Conservation (phyloP, 2,797 vertebrate genomes). For the Rhinogobio ventralis region DNA sequence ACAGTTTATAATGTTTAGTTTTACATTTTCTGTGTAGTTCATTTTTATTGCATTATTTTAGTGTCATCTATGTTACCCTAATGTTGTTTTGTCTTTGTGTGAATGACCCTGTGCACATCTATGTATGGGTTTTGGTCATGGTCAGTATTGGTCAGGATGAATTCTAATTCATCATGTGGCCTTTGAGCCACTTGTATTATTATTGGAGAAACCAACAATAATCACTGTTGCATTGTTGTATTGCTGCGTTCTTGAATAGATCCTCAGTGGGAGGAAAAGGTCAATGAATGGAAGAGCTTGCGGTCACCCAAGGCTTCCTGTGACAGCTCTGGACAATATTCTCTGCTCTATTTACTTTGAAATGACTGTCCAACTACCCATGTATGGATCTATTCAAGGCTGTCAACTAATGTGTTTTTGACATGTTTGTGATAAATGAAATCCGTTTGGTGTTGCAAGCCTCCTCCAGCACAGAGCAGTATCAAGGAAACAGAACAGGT, state of each 20-base stretch:
- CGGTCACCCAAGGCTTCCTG: constrained; percentile 26
- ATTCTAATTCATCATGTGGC: constrained; percentile 1
- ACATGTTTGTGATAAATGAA: constrained; percentile 35
- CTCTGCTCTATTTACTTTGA: constrained; percentile 39
- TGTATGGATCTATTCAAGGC: constrained; percentile 14
- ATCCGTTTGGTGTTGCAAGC: not conserved
- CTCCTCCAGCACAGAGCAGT: not conserved
- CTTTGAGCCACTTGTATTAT: constrained; percentile 12
- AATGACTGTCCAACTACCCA: constrained; percentile 28
- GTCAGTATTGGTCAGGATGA: not conserved
- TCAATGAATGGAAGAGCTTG: constrained; percentile 27
- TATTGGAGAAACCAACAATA: not conserved
- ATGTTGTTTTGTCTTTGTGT: not conserved
- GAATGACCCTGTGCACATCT: not conserved
- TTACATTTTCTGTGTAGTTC: not conserved
- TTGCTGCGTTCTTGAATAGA: constrained; percentile 17
- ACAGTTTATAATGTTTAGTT: not conserved
- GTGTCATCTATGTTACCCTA: not conserved
- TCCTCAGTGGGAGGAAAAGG: constrained; percentile 30
- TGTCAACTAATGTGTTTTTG: not conserved
- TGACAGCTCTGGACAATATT: constrained; percentile 40
- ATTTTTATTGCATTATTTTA: not conserved
- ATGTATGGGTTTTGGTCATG: not conserved
- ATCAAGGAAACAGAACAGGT: constrained; percentile 6
- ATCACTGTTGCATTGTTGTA: constrained; percentile 13